Conservation (phyloP, 2,113 vertebrate species). For the Gymnocephalus cernua region DNA sequence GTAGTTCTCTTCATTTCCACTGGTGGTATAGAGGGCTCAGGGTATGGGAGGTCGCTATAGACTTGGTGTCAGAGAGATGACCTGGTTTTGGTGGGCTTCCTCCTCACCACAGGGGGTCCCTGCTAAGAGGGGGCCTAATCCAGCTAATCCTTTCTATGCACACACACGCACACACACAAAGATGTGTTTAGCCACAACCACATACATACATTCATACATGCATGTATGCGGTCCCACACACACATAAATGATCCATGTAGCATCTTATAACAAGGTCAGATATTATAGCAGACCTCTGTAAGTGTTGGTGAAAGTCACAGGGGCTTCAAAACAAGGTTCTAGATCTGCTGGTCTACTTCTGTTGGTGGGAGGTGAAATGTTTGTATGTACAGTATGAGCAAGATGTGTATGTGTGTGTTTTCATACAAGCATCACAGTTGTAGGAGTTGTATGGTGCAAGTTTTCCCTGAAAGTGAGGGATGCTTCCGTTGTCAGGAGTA, state of each 20-base stretch:
- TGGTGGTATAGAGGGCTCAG: constrained; percentile 9
- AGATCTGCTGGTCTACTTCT: background rate
- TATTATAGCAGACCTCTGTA: background rate
- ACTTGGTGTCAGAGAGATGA: constrained; percentile 71
- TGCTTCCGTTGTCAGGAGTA: constrained; percentile 67
- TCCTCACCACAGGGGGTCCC: constrained; percentile 79
- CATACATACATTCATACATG: constrained; percentile 15
- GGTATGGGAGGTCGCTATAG: constrained; percentile 66
- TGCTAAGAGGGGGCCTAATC: constrained; percentile 82
- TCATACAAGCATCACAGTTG: background rate
- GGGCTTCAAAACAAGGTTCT: background rate
- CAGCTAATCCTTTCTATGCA: constrained; percentile 83
- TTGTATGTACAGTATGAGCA: background rate
- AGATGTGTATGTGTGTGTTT: constrained; percentile 20
- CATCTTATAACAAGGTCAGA: background rate
- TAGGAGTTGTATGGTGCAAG: constrained; percentile 4
- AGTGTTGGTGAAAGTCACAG: background rate
- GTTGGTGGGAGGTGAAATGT: background rate
- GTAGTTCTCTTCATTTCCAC: background rate
- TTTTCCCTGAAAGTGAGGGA: constrained; percentile 57
- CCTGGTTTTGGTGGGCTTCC: constrained; percentile 78
- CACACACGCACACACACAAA: constrained; percentile 64
- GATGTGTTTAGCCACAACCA: constrained; percentile 43
- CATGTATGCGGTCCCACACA: background rate
- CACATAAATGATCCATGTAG: background rate